Evolutionary conservation across 2,113 vertebrate genomes (phyloP).

Genomic region (Porphyrio hochstetteri): DNA sequence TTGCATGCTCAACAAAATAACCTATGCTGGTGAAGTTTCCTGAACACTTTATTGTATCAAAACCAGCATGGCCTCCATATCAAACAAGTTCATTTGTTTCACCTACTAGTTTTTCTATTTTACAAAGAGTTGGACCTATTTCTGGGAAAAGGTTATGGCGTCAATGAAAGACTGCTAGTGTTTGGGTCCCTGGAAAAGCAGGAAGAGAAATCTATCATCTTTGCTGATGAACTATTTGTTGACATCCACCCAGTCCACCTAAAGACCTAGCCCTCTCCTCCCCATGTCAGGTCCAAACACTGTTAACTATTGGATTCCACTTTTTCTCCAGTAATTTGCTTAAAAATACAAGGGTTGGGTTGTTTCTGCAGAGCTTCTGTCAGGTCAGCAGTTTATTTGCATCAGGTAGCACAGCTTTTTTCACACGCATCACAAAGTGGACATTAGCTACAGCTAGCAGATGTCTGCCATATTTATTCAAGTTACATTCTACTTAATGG

Average conservation of each 20-base stretch:
- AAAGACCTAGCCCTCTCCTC: neutral
- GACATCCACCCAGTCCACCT: neutral
- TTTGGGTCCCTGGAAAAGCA: neutral
- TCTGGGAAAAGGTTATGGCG: neutral
- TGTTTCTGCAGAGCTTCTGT: neutral
- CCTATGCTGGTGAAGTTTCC: neutral
- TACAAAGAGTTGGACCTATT: neutral
- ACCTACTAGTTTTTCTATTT: neutral
- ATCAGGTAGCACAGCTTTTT: neutral
- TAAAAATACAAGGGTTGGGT: neutral
- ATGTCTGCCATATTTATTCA: neutral
- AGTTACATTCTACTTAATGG: neutral
- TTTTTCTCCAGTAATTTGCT: neutral
- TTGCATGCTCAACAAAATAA: neutral
- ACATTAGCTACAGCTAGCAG: neutral
- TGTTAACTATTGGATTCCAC: neutral
- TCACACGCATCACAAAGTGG: neutral
- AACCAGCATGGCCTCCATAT: neutral
- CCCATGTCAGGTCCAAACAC: neutral
- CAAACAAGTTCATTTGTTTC: neutral
- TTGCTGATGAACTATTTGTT: neutral
- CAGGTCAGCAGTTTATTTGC: neutral
- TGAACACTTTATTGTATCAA: neutral
- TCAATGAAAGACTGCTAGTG: neutral
- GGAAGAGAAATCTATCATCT: neutral